These are phyloP conservation scores for Xenopus laevis DNA, from an alignment of 2,113 vertebrate genomes.

Conservation along the genomic window DNA sequence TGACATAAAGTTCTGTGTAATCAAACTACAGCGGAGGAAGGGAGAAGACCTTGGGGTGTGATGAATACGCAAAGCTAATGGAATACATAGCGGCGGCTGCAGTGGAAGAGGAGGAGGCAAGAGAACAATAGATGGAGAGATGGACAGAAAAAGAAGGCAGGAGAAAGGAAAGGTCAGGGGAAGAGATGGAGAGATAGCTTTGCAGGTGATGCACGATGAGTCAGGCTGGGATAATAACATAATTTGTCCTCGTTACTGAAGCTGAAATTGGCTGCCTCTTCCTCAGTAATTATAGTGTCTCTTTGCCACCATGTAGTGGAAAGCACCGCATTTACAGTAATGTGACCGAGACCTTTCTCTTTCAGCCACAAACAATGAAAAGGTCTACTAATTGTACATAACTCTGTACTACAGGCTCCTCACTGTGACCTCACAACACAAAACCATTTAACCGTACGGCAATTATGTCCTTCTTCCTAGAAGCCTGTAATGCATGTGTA, in stretches of 20 bases:
- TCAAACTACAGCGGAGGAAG: constrained; percentile 1
- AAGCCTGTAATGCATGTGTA: too few species aligned
- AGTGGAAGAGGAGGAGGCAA: neutral
- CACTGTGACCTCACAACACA: too few species aligned
- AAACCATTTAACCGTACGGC: too few species aligned
- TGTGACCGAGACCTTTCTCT: neutral
- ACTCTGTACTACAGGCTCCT: too few species aligned
- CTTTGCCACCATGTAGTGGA: constrained; percentile 12
- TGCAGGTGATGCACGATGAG: constrained; percentile 14
- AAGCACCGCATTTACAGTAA: neutral
- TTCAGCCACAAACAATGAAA: neutral
- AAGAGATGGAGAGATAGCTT: neutral
- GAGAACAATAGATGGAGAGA: constrained; percentile 11
- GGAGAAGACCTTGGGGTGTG: constrained; percentile 26
- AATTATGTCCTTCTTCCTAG: too few species aligned
- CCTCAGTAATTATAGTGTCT: constrained; percentile 30
- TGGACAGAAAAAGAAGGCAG: constrained; percentile 6
- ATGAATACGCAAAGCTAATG: constrained; percentile 10
- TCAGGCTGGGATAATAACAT: constrained; percentile 42
- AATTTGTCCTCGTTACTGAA: constrained; percentile 50
- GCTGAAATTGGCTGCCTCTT: constrained; percentile 53
- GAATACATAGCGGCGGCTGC: neutral
- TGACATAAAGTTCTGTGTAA: constrained; percentile 24
- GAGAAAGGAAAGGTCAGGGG: neutral
- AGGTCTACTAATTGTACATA: too few species aligned